Evolutionary conservation across 2,888 invertebrate species (phyloP).

Genomic region (Anticlea derivata): DNA sequence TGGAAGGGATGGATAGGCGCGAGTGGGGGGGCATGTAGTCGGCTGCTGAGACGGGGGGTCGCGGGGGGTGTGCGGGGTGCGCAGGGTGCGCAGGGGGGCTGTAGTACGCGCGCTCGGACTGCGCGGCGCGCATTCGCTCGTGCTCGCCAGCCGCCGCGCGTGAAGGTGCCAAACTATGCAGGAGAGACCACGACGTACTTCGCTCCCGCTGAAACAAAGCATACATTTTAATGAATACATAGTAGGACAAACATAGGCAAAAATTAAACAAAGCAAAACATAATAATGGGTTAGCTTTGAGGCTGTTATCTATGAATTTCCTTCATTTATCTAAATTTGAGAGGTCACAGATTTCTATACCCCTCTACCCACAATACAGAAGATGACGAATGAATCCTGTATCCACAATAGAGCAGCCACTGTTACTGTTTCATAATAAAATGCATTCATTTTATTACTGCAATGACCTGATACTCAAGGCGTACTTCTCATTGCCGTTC

Average conservation of each 20-base stretch:
- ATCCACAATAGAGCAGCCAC: no score
- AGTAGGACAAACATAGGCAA: no score
- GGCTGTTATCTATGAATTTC: no score
- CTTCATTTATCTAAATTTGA: no score
- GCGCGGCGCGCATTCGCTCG: constrained; percentile 44
- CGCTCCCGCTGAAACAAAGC: constrained; percentile 75
- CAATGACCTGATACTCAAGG: constrained; percentile 3
- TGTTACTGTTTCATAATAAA: no score
- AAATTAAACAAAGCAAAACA: no score
- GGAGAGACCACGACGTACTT: constrained; percentile 81
- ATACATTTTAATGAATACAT: not conserved
- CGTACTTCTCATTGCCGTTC: no score
- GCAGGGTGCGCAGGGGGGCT: constrained; percentile 43
- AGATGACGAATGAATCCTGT: no score
- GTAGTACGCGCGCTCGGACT: constrained; percentile 45
- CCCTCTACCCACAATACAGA: no score
- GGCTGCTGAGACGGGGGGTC: constrained; percentile 51
- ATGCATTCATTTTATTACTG: no score
- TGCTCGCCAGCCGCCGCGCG: constrained; percentile 59
- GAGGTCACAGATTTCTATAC: no score
- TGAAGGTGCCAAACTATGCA: constrained; percentile 78
- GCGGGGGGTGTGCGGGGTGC: constrained; percentile 38
- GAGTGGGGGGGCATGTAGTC: constrained; percentile 60
- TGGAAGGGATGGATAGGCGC: constrained; percentile 59
- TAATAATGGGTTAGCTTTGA: no score